Evolutionary conservation across 2,888 invertebrate species (phyloP).

Genomic region (Notodonta dromedarius): DNA sequence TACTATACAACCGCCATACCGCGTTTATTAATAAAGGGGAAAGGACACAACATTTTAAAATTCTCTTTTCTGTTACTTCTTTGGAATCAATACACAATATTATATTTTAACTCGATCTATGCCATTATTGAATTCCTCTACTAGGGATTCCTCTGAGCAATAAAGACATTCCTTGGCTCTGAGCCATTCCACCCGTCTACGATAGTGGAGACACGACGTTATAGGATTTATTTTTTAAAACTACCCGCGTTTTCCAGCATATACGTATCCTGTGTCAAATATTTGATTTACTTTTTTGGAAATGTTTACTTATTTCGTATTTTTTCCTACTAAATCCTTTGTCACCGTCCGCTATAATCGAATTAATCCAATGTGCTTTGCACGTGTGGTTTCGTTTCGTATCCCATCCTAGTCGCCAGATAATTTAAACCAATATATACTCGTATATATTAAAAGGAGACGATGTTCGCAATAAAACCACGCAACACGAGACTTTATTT

Average conservation of each 20-base stretch:
- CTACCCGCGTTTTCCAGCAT: constrained; percentile 25
- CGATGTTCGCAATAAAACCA: too few species aligned
- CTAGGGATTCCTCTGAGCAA: constrained; percentile 59
- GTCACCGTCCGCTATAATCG: too few species aligned
- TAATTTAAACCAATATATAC: too few species aligned
- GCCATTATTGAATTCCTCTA: constrained; percentile 68
- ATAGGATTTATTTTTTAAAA: constrained; percentile 30
- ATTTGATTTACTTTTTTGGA: background rate
- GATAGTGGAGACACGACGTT: constrained; percentile 20
- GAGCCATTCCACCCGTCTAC: constrained; percentile 53
- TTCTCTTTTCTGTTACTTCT: background rate
- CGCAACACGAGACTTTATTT: too few species aligned
- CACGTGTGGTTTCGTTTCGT: too few species aligned
- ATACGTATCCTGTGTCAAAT: constrained; percentile 16
- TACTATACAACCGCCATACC: too few species aligned
- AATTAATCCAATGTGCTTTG: too few species aligned
- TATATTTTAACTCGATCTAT: constrained; percentile 59
- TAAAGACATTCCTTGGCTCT: constrained; percentile 74
- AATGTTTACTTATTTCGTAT: too few species aligned
- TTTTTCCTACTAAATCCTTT: too few species aligned
- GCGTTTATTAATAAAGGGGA: too few species aligned
- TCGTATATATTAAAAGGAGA: too few species aligned
- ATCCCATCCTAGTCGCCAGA: too few species aligned
- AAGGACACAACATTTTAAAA: background rate
- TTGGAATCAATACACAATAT: constrained; percentile 33